Conservation (phyloP, 2,113 vertebrate genomes). For the Ivindomyrus marchei region DNA sequence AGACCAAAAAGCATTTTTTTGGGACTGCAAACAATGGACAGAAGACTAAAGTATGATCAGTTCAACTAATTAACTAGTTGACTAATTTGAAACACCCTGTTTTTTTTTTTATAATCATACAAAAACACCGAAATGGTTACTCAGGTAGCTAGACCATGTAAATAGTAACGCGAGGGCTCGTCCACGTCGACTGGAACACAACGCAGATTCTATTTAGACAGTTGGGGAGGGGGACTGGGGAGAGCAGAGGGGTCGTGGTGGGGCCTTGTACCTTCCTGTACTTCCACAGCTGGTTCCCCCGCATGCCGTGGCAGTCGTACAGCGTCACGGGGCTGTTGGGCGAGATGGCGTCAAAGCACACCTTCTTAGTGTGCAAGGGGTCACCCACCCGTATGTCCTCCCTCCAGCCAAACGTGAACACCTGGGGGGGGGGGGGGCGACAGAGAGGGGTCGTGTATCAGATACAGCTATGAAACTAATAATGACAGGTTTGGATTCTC, state of each 20-base stretch:
- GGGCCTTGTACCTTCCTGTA: conserved; percentile 71
- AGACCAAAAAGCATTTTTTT: not conserved
- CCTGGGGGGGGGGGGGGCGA: conserved; percentile 60
- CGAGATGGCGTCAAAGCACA: conserved; percentile 89
- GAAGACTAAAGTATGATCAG: not conserved
- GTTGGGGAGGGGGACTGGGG: not conserved
- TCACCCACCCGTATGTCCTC: conserved; percentile 91
- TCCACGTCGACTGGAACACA: not conserved
- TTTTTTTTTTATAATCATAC: not conserved
- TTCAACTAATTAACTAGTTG: not conserved
- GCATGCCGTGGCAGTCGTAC: conserved; percentile 96
- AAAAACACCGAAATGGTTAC: not conserved
- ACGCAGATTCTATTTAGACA: not conserved
- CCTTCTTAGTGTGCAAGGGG: conserved; percentile 88
- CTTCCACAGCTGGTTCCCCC: conserved; percentile 94
- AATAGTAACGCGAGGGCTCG: not conserved
- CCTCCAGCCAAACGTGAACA: conserved; percentile 93
- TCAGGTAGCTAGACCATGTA: not conserved
- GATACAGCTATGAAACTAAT: not conserved
- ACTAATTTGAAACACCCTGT: not conserved
- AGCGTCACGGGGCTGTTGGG: conserved; percentile 85
- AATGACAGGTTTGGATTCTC: not conserved
- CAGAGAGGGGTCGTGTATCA: not conserved
- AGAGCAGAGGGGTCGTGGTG: not conserved
- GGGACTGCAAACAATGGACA: not conserved